phyloP scores from a whole-genome alignment of 2,113 vertebrate genomes.

The Xiphias gladius region DNA sequence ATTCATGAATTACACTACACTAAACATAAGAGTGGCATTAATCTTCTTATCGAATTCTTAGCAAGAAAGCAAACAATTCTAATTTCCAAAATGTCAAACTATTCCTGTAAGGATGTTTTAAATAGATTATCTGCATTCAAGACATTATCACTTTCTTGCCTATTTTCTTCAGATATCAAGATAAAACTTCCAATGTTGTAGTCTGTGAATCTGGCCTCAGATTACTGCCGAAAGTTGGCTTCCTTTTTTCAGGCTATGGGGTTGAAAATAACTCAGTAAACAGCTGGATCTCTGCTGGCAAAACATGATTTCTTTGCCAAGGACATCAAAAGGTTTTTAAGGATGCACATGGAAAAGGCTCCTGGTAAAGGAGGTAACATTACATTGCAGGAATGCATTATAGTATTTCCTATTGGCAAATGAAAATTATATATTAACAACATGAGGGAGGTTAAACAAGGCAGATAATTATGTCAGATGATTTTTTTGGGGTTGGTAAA shows the following conservation, averaged over 20 bases:
- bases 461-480: not conserved
- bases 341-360: not conserved
- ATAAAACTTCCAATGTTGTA: not conserved
- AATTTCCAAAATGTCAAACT: not conserved
- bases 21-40: not conserved
- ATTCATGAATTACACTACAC: too few relatives aligned
- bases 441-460: not conserved
- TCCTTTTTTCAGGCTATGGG: not conserved
- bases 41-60: not conserved
- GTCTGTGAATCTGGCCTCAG: not conserved
- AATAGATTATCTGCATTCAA: not conserved
- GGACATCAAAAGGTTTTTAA: not conserved
- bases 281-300: slow-evolving; percentile 13
- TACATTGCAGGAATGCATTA: slow-evolving; percentile 17
- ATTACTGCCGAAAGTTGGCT: not conserved
- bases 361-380: slow-evolving; percentile 11
- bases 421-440: not conserved
- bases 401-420: slow-evolving; percentile 1
- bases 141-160: not conserved
- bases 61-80: not conserved
- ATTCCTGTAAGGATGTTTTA: not conserved
- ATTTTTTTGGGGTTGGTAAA: not conserved
- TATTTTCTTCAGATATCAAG: not conserved
- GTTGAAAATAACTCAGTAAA: not conserved
- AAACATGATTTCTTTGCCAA: slow-evolving; percentile 4